Evolutionary conservation across 2,888 invertebrate genomes (phyloP).

Genomic region (Bugulina stolonifera): DNA sequence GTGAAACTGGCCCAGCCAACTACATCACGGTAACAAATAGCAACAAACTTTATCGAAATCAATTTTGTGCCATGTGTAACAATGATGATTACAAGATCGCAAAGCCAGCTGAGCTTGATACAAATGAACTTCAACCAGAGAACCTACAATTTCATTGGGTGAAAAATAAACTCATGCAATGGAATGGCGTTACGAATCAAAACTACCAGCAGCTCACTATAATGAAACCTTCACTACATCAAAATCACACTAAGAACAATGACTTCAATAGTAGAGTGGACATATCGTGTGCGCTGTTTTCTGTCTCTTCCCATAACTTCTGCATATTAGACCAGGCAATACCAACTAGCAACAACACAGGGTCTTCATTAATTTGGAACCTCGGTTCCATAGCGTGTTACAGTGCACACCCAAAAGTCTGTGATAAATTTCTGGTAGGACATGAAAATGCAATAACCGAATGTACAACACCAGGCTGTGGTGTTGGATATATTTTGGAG

Average conservation of each 20-base stretch:
- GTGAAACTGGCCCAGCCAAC: neutral
- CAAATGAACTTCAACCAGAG: neutral
- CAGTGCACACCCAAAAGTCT: neutral
- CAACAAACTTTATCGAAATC: neutral
- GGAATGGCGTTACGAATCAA: no score
- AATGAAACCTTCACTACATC: no score
- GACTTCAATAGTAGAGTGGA: neutral
- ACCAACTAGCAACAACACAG: no score
- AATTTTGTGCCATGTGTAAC: neutral
- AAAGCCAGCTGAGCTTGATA: neutral
- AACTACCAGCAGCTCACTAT: no score
- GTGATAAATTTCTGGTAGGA: neutral
- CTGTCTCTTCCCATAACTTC: no score
- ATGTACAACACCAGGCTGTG: conserved; percentile 1
- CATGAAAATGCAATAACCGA: neutral
- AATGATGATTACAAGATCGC: neutral
- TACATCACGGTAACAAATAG: neutral
- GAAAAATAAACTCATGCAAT: neutral
- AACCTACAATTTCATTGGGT: neutral
- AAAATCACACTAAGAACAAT: no score
- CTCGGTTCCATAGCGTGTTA: neutral
- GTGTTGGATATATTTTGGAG: neutral
- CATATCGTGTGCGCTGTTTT: neutral
- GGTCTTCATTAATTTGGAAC: neutral
- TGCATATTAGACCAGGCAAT: no score